Evolutionary conservation across 2,113 vertebrate species (phyloP), one percentile per base, ranked within the genome.

Genomic region (Meriones unguiculatus): DNA sequence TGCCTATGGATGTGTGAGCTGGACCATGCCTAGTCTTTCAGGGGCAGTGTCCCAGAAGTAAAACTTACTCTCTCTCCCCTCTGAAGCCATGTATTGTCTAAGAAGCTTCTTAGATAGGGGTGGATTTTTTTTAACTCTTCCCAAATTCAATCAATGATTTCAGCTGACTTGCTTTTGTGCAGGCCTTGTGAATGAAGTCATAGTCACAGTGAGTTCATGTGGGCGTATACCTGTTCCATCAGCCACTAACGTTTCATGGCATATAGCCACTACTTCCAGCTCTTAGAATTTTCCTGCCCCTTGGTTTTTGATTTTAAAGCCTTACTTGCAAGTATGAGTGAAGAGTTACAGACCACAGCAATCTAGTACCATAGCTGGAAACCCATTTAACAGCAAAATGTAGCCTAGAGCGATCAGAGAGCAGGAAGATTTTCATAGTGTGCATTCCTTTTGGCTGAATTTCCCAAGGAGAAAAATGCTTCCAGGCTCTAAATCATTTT

Each of bases 391-490:
- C 41, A 90, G 46, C 50, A 91, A 93, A 94, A 75, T 50, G 46
- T 28, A 90, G 54, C 52, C 75, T 52, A 88, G 57, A 96, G 22
- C 30, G 91, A 59, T 70, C 80, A 84, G 30, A 62, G 10, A 38
- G 30, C n/a, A 82, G 54, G 57, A 86, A 91, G 7, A 54, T 72
- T 24, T 87, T 38, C 28, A 69, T 52, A 87, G 41, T 50, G 30
- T 87, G 84, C 32, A 72, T 86, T 93, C 35, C 81, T 87, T 90
- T 67, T 72, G 90, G 46, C 72, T 93, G 38, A 50, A 96, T 84
- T 92, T 35, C n/a, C 69, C 35, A 64, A 75, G 85, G 15, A 91
- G 52, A 97, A 95, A 91, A 91, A 86, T 88, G 52, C 38, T 80
- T 86, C 70, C n/a, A 54, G 38, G 70, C 25, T 70, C 80, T 95